A percentile compares a stretch with the other conserved stretches of the same genome.
These are phyloP conservation scores for Bovichtus diacanthus DNA, from an alignment of 2,797 vertebrate genomes.

Conservation along the genomic window DNA sequence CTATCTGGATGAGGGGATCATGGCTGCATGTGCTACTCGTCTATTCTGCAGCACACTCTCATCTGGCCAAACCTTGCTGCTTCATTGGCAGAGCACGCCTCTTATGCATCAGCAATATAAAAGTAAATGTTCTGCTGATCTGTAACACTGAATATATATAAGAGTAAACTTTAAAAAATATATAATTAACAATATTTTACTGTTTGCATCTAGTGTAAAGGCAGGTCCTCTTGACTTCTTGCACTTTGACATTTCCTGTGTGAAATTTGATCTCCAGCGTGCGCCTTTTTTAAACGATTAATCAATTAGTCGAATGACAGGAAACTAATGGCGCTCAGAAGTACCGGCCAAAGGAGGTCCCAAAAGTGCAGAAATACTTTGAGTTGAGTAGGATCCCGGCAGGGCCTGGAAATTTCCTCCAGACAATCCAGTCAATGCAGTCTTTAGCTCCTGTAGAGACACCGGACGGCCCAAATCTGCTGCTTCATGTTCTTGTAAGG, in stretches of 20 bases:
- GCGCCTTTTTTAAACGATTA: not conserved
- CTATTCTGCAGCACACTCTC: not conserved
- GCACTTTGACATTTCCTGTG: not conserved
- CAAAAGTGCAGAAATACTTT: not conserved
- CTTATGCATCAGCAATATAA: not conserved
- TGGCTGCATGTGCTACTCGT: not conserved
- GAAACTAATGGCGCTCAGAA: not conserved
- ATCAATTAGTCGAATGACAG: not conserved
- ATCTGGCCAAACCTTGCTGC: conserved; percentile 1
- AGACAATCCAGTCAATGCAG: not conserved
- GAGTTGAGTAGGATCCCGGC: not conserved
- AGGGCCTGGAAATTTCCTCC: not conserved
- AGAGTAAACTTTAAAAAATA: not conserved
- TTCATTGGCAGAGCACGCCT: not conserved
- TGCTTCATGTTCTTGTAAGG: not conserved
- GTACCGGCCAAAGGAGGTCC: not conserved
- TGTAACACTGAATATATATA: not conserved
- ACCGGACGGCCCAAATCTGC: not conserved
- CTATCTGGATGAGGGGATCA: not conserved
- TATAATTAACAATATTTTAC: not conserved
- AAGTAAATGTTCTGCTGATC: conserved; percentile 10
- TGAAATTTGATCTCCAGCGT: not conserved
- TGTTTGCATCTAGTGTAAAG: not conserved
- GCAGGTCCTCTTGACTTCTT: not conserved
- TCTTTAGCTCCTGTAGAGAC: not conserved